Evolutionary conservation across 2,797 vertebrate species (phyloP), one percentile per base, ranked within the genome.

Genomic region (Psittacula echo): DNA sequence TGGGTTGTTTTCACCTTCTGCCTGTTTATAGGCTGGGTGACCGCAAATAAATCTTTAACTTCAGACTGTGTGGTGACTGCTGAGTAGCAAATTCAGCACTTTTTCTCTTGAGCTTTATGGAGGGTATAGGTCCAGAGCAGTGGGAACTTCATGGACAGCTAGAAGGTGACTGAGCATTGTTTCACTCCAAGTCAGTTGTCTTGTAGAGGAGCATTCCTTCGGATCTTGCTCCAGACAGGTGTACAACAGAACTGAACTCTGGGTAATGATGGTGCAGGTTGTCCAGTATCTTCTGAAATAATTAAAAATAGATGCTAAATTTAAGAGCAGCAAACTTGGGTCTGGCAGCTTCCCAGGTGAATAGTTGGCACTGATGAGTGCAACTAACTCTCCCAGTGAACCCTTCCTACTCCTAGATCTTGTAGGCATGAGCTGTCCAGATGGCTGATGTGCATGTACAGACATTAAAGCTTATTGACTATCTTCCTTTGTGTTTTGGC

Each of bases 261-360:
- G 34, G 34, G 24, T 61, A 11, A 23, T 0, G 0, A 17, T 3
- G 10, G 22, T 48, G 39, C 50, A 58, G 7, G n/a, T 32, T 32
- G 32, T 41, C 48, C 24, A 22, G 7, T 34, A 39, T 15, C 17
- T 61, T 44, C 56, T 54, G 1, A 34, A 71, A 60, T 2, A 21
- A 58, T 10, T 4, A 73, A 73, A 34, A 0, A 3, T 10, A 50
- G 37, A 22, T 2, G 5, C 8, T 22, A 44, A 44, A 41, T 77
- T 78, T 41, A 39, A 58, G 42, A 85, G 17, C 26, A 20, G 17
- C 20, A 27, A 7, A 10, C 29, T 58, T 6, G 1, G 27, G 48
- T 60, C 62, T 86, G 84, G 41, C n/a, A 64, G 17, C 48, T 71
- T 41, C 37, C 37, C 8, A 14, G 70, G 27, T 71, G 37, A 29